Evolutionary conservation across 2,113 vertebrate species (phyloP), one percentile per base, ranked within the genome.

Genomic region (Notarius lentiginosus): DNA sequence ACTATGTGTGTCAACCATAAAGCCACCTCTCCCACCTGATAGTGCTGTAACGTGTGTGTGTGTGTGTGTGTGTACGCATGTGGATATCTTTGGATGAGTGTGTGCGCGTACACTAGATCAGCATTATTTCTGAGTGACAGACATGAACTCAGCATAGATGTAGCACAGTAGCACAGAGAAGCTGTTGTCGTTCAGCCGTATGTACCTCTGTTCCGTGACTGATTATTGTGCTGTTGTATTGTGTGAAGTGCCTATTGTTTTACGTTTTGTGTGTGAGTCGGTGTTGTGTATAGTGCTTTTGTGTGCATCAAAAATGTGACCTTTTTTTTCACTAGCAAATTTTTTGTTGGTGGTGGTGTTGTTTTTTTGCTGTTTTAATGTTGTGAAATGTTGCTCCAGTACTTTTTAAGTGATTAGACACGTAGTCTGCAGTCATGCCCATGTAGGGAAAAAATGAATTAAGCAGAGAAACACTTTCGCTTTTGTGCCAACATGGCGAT

Each of bases 171-270:
- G 94, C 92, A 92, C 92, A 90, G 91, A 92, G 93, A 94, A 88
- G 89, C 90, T 93, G 93, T 92, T 94, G 94, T 94, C 93, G 92
- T 94, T 94, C 93, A 94, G 94, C 93, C 92, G 92, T 94, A 94
- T 92, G 92, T 95, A 94, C 91, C 91, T 92, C 91, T 94, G 93
- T 94, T 93, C 92, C 76, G 94, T 94, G 92, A 93, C 90, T 93
- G 93, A 90, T 94, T 94, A 92, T 91, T 91, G 93, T 95, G 87
- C 85, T 83, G 91, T 93, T 94, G 94, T 95, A 94, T 92, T 93
- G 92, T 94, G 92, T 93, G 22, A 89, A 88, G 92, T 95, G 95
- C 94, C 94, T 94, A 92, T 91, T 93, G 92, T 94, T 90, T 89
- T 80, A 89, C 93, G 87, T 41, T 72, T 24, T 79, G 34, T 14